These are phyloP conservation scores for Pseudobourletiella spinata DNA, from an alignment of 1,140 invertebrate species.

Conservation along the genomic window DNA sequence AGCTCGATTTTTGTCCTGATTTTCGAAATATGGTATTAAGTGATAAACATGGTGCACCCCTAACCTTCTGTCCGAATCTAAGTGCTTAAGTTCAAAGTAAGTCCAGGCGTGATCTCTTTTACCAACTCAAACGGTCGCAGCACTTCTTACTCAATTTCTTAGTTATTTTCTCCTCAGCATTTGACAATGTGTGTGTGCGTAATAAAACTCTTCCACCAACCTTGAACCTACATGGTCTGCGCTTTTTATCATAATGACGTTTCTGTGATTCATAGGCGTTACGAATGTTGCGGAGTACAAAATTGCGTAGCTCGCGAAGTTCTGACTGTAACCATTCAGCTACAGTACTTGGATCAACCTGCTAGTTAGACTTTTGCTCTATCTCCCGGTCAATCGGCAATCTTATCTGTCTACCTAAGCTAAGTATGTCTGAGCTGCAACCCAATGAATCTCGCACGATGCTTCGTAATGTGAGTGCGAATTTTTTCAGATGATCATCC, in stretches of 20 bases:
- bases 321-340: neutral
- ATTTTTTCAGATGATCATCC: conserved; percentile 39
- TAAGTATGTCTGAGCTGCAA: conserved; percentile 40
- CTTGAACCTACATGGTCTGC: conserved; percentile 3
- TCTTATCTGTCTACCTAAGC: conserved; percentile 40
- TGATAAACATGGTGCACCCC: neutral
- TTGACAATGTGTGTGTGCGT: neutral
- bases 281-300: conserved; percentile 8
- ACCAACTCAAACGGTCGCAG: neutral
- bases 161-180: neutral
- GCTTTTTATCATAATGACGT: conserved; percentile 7
- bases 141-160: neutral
- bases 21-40: neutral
- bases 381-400: conserved; percentile 13
- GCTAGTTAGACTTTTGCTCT: neutral
- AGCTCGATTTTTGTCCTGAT: neutral
- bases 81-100: neutral
- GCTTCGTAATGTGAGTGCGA: conserved; percentile 43
- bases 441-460: conserved; percentile 38
- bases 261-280: neutral
- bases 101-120: neutral
- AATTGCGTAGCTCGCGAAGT: conserved; percentile 1
- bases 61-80: neutral
- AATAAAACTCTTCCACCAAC: neutral
- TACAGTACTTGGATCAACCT: neutral